Evolutionary conservation across 2,888 invertebrate genomes (phyloP).

Genomic region (Watsonalla binaria): DNA sequence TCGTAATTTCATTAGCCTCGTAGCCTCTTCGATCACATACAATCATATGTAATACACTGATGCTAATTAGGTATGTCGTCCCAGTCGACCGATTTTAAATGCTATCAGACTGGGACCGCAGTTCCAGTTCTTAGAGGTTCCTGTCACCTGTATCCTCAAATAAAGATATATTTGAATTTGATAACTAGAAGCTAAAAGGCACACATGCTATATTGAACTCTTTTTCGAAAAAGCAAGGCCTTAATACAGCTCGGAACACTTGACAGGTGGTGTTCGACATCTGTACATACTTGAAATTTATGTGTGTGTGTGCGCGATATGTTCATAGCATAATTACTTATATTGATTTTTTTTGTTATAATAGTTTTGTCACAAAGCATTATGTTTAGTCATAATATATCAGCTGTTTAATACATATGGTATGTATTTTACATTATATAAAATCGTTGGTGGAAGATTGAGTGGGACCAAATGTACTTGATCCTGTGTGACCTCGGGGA

Average conservation of each 20-base stretch:
- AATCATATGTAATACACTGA: no score
- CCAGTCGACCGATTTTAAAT: no score
- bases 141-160: no score
- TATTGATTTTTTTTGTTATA: slow-evolving; percentile 6
- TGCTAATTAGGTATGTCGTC: no score
- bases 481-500: no score
- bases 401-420: slow-evolving; percentile 23
- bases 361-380: slow-evolving; percentile 9
- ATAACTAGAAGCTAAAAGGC: neutral
- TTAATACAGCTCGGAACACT: neutral
- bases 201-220: neutral
- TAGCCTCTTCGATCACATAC: no score
- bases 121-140: no score
- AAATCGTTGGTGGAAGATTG: neutral
- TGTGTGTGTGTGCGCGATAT: neutral
- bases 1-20: no score
- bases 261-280: neutral
- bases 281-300: neutral
- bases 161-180: no score
- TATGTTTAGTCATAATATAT: slow-evolving; percentile 15
- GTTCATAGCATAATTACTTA: slow-evolving; percentile 5
- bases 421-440: neutral
- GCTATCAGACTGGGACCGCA: no score
- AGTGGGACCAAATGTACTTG: neutral
- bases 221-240: neutral